Base-by-base conservation (phyloP, 2,113 vertebrate genomes). In the Rhea americana region DNA sequence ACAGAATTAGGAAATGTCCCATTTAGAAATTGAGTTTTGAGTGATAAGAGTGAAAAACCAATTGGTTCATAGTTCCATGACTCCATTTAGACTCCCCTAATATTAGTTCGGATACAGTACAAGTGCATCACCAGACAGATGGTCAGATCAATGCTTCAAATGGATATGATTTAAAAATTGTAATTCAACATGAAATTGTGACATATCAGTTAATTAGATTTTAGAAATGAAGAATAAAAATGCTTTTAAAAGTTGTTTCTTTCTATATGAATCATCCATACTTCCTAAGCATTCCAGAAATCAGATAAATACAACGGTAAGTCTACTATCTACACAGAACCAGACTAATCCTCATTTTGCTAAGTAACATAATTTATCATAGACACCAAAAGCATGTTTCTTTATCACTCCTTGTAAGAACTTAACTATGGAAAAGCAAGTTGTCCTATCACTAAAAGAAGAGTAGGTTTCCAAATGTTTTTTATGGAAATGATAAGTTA, bases 1-100 rank as follows among this genome's bases (percentile, higher is more conserved):
- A 53, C 15, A 72, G 22, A 93, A 94, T 83, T 70, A 94, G 90
- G 72, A 90, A 94, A 78, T 81, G 75, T 55, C 47, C 89, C 48
- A 78, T 88, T 88, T 94, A 45, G 68, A 90, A 95, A 94, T 25
- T 59, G 80, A 94, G 77, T 90, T 94, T 55, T 71, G 61, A 91
- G 17, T 65, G 56, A 85, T 90, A 84, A 94, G 76, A 84, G 81
- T 30, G 72, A 84, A 86, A 86, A 14, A 88, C 6, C 84, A 88
- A 86, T 68, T 68, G 70, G 65, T 78, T 66, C 11, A 1, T 4
- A 70, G 61, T 45, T 91, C 65, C 61, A 22, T 26, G 65, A 65
- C 48, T 91, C 73, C 85, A 86, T 72, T 86, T 63, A 90, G 91
- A 39, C 48, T 70, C 82, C 73, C 56, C 43, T 91, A 77, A 81